Conservation (phyloP, 2,113 vertebrate species). For the Donacobius atricapilla region DNA sequence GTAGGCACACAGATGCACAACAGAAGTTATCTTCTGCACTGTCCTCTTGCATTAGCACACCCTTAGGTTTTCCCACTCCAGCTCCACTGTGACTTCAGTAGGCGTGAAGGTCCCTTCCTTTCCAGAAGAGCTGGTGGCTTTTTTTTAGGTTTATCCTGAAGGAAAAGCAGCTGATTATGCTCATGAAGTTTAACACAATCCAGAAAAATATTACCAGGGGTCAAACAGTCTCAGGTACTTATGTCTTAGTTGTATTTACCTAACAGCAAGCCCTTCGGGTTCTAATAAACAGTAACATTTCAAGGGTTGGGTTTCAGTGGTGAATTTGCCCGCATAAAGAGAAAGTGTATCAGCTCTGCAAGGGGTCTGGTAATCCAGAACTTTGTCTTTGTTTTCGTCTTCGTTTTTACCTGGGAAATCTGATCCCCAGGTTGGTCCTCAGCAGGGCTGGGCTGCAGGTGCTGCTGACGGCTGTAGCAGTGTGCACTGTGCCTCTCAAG, state of each 20-base stretch:
- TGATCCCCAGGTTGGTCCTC: fast-evolving
- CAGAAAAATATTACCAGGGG: not conserved
- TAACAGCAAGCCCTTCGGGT: not conserved
- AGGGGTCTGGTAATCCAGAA: not conserved
- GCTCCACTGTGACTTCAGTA: not conserved
- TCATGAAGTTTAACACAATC: not conserved
- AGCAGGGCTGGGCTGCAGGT: not conserved
- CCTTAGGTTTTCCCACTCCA: not conserved
- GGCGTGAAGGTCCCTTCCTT: not conserved
- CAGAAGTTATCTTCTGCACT: not conserved
- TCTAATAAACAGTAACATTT: not conserved
- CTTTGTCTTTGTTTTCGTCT: fast-evolving
- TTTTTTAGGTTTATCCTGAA: not conserved
- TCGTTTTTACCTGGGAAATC: not conserved
- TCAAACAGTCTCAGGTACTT: not conserved
- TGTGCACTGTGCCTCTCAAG: fast-evolving
- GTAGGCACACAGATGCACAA: not conserved
- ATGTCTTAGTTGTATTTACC: not conserved
- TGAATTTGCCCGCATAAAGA: not conserved
- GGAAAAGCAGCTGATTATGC: not conserved
- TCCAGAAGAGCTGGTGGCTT: not conserved
- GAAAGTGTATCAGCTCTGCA: not conserved
- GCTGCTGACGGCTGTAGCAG: not conserved
- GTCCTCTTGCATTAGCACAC: not conserved
- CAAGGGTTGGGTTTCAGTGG: not conserved